phyloP scores from a whole-genome alignment of 2,113 vertebrate species.

The Sturnus vulgaris region DNA sequence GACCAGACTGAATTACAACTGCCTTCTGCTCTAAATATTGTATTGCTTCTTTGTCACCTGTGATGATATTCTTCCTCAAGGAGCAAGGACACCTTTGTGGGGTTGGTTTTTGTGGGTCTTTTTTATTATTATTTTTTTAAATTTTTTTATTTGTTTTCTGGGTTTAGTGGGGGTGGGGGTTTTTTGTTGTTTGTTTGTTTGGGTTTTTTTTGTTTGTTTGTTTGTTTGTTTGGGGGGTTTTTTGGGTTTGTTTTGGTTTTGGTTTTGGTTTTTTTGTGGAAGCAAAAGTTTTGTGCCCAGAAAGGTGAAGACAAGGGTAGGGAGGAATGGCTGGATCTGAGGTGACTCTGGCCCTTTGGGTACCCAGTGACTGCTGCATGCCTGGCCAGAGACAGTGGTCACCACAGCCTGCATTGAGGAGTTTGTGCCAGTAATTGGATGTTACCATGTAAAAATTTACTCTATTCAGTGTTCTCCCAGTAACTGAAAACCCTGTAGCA shows the following conservation, averaged over 20 bases:
- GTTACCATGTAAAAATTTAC: neutral
- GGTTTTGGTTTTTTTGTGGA: neutral
- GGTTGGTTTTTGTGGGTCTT: too few relatives aligned
- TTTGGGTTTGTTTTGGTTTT: too few relatives aligned
- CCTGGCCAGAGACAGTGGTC: neutral
- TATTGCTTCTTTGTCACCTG: neutral
- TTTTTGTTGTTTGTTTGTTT: too few relatives aligned
- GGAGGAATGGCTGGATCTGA: neutral
- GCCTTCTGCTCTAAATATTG: neutral
- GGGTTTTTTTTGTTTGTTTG: too few relatives aligned
- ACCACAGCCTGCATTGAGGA: neutral
- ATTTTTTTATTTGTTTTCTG: too few relatives aligned
- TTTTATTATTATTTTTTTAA: too few relatives aligned
- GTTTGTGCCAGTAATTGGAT: neutral
- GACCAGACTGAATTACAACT: neutral
- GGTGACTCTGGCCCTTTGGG: neutral
- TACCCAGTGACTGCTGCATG: accelerated
- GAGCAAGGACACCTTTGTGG: neutral
- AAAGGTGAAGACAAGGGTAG: neutral
- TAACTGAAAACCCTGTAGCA: neutral
- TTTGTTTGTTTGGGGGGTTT: too few relatives aligned
- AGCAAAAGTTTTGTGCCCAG: neutral
- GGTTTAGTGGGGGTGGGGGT: too few relatives aligned
- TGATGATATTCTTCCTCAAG: neutral
- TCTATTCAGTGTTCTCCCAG: neutral